Evolutionary conservation across 2,113 vertebrate genomes (phyloP).

Genomic region (Polyodon spathula): DNA sequence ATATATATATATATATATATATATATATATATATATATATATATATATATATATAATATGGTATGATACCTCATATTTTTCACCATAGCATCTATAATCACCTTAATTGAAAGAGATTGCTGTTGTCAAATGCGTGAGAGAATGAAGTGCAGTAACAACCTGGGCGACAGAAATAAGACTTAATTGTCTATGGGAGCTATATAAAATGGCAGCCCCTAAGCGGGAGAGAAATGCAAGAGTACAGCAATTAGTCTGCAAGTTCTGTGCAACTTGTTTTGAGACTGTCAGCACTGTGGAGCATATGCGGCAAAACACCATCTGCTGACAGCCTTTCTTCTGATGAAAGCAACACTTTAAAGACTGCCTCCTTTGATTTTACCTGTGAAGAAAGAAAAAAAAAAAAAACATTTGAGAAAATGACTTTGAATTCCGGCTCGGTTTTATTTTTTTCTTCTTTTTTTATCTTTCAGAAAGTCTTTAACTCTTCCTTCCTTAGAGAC

Average conservation of each 20-base stretch:
- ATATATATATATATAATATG: too few species aligned
- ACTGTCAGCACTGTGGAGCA: neutral
- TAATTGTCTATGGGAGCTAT: neutral
- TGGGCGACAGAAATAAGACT: neutral
- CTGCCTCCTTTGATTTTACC: neutral
- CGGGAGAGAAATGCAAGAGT: neutral
- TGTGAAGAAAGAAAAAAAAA: neutral
- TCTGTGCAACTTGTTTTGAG: neutral
- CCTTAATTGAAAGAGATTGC: too few species aligned
- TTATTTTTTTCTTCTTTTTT: neutral
- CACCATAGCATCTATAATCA: too few species aligned
- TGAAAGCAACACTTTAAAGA: neutral
- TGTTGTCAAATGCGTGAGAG: conserved; percentile 7
- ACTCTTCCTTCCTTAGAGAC: too few species aligned
- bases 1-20: too few species aligned
- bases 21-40: too few species aligned
- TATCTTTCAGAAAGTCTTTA: too few species aligned
- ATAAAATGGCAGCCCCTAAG: neutral
- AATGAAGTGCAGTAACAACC: too few species aligned
- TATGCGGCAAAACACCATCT: neutral
- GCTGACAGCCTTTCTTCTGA: neutral
- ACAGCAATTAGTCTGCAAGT: neutral
- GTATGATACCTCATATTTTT: too few species aligned
- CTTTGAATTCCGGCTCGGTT: too few species aligned
- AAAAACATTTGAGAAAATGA: too few species aligned